Conservation (phyloP, 1,140 invertebrate species). For the Diabrotica virgifera region DNA sequence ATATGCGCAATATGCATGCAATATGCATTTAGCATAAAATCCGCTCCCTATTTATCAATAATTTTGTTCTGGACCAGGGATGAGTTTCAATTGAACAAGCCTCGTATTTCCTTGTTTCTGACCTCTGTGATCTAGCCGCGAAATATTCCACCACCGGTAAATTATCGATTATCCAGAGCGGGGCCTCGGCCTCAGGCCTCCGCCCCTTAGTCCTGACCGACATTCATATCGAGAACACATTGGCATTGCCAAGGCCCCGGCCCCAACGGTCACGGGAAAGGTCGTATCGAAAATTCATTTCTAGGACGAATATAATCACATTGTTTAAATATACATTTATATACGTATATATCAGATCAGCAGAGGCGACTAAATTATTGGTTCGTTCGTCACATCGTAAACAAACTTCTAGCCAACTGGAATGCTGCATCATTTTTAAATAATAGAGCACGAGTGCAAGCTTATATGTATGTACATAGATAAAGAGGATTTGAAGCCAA, state of each 20-base stretch:
- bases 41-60: no score
- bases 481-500: neutral
- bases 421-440: neutral
- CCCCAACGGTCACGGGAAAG: slow-evolving; percentile 18
- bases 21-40: no score
- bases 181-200: slow-evolving; percentile 8
- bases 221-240: slow-evolving; percentile 1
- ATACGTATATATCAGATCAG: no score
- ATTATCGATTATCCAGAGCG: slow-evolving; percentile 11
- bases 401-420: neutral
- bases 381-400: slow-evolving; percentile 4
- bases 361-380: neutral
- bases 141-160: neutral
- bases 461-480: neutral
- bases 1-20: no score
- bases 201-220: neutral
- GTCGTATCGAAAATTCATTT: slow-evolving; percentile 6
- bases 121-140: no score
- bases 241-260: slow-evolving; percentile 10
- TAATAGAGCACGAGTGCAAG: neutral
- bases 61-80: no score
- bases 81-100: no score
- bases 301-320: slow-evolving; percentile 7
- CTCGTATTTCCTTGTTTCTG: no score
- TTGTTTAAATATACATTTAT: neutral